Evolutionary conservation across 2,113 vertebrate genomes (phyloP), one percentile per base, ranked within the genome.

Genomic region (Platichthys flesus): DNA sequence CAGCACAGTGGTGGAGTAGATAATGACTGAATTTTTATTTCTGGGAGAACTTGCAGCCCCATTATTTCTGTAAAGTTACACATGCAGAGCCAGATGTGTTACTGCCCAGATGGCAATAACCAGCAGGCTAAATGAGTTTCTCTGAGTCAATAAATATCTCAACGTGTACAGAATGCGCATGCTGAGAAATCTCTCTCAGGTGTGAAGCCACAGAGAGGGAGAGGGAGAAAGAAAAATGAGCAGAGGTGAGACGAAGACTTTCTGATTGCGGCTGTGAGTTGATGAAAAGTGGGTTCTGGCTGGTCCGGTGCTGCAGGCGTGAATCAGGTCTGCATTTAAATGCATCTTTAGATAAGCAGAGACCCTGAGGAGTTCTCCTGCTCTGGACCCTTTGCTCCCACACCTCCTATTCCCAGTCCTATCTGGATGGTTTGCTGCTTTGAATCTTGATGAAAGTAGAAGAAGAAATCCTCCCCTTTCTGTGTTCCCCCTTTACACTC

Each of bases 401-500:
- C 78, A 75, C 21, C 65, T 78, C 58, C 61, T 58, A 74, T 80
- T 87, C 76, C 82, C 81, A 66, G 61, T 71, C 45, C 67, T 67
- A 63, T 78, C 42, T 71, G 66, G 75, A 79, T 57, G 69, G 9
- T 18, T 40, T 65, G 61, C 70, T 76, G 71, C 82, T 76, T 79
- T 87, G 84, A 85, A 87, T 89, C 74, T 71, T 69, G 80, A 90
- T 85, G 51, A 85, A 35, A 58, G 45, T 60, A 79, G 9, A 74
- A 74, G 21, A 21, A 60, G 12, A 56, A 68, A 52, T 66, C 21
- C 20, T 45, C 59, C 55, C 16, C 1, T 64, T 61, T 24, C 40
- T 6, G 12, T 72, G 52, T 83, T 67, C 10, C 67, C 9, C 37
- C 45, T 68, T 71, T 24, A 26, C 51, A 51, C n/a, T 40, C 78